Evolutionary conservation across 1,140 invertebrate species (phyloP), one percentile per base, ranked within the genome.

Genomic region (Drosophila arawakana): DNA sequence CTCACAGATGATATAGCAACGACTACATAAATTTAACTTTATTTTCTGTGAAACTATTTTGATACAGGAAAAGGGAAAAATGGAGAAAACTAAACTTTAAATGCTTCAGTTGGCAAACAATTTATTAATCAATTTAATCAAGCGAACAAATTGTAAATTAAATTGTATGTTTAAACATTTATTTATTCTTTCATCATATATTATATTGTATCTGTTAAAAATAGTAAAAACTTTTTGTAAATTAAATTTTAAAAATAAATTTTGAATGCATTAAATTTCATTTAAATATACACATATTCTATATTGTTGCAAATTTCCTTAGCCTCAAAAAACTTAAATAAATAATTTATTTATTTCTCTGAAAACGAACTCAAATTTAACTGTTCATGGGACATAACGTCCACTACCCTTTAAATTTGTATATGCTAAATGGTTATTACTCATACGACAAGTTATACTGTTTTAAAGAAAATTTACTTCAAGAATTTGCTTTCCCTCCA

Each of bases 1-100:
- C 75, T 41, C 72, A 69, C 55, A 63, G 60, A 80, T 83, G 81
- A 80, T 73, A 69, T 60, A 66, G 72, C 67, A 11, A 35, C 49
- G 49, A 10, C 58, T 63, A 62, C 58, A 75, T 35, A 63, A 71
- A 57, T 55, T 76, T 62, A 59, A 37, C 47, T 59, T 21, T 68
- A 39, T 41, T 41, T 25, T 8, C 35, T 52, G 6, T 18, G 13
- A 11, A 43, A 21, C 54, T 68, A 30, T 67, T 61, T 73, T 67
- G 62, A 39, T 57, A 43, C 49, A 49, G 41, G 8, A 47, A 46
- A 41, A n/a, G 25, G 2, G 9, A 73, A 10, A 18, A 35, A 52
- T 63, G 18, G 4, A 9, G 35, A 15, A 47, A 15, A 41, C 37
- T 49, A 39, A 47, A 62, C 4, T 18, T 18, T 13, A 37, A 9